Conservation (phyloP, 2,888 invertebrate species). For the Apotomis capreana region DNA sequence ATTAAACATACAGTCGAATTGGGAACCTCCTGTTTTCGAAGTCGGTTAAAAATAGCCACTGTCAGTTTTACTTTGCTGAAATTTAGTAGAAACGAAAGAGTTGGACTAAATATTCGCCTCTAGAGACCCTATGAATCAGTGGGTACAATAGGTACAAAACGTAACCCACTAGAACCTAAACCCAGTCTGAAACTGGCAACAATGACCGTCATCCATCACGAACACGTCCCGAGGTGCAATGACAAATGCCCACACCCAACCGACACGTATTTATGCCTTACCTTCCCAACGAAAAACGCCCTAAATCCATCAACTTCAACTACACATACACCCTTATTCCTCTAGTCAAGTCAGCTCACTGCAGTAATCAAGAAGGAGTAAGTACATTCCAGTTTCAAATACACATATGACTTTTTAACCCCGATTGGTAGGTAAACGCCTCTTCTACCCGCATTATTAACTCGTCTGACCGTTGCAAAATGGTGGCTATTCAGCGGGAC, state of each 20-base stretch:
- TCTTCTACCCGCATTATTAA: conserved; percentile 35
- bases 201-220: conserved; percentile 38
- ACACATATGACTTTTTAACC: conserved; percentile 5
- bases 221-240: conserved; percentile 39
- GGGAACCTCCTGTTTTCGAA: no score
- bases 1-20: no score
- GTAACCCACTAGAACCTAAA: conserved; percentile 19
- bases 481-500: conserved; percentile 27
- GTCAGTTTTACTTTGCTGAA: no score
- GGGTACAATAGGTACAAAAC: neutral
- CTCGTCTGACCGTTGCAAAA: conserved; percentile 27
- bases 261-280: conserved; percentile 31
- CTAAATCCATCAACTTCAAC: neutral
- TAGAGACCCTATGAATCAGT: no score
- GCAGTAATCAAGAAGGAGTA: conserved; percentile 2
- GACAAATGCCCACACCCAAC: conserved; percentile 39
- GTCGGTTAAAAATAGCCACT: no score
- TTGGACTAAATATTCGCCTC: no score
- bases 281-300: conserved; percentile 9
- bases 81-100: no score
- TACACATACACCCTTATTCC: conserved; percentile 7
- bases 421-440: conserved; percentile 19
- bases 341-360: neutral
- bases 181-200: conserved; percentile 34
- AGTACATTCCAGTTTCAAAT: neutral